Base-by-base conservation (phyloP, 2,888 invertebrate genomes). In the Protonemura montana region DNA sequence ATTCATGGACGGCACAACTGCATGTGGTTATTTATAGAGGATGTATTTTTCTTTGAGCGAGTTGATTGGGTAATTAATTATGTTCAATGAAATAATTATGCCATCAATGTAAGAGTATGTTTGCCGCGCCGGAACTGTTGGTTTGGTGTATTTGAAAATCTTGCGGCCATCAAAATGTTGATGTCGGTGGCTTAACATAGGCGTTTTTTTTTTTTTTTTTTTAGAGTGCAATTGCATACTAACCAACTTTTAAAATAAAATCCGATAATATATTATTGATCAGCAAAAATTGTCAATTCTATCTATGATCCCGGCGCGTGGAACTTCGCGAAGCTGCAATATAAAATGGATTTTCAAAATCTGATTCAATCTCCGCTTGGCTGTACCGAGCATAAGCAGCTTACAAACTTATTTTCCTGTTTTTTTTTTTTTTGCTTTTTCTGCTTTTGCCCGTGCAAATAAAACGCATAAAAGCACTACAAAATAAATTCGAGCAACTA, bases 21-120 rank as follows among this genome's bases (percentile, higher is more conserved):
- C 59, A 59, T 3, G 59, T 59, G 59, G 13, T 59, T 59, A 59
- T 59, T 59, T 59, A 59, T 59, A 59, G 59, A 16, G 59, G 59
- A 21, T 59, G 59, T 59, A 59, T 59, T 59, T n/a, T 59, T 59
- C 59, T 59, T 59, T 59, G 59, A 59, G 1, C 59, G 13, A 59
- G 59, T 59, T 59, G 59, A 59, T 59, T 59, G 59, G 59, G 21
- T 59, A 59, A 59, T 59, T 59, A 59, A 59, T 59, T 59, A 59
- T 59, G 59, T 59, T 59, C 59, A 21, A 59, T 59, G 59, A 59
- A 59, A 59, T 59, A 59, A 59, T 59, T 21, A 59, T 59, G 59
- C 59, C 21, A 59, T 59, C 59, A 59, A 59, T 59, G 7, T 21
- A 21, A 59, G 2, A 7, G 21, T 7, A 59, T 59, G 21, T 59